phyloP scores from a whole-genome alignment of 2,888 invertebrate species.

The Acrobasis suavella region DNA sequence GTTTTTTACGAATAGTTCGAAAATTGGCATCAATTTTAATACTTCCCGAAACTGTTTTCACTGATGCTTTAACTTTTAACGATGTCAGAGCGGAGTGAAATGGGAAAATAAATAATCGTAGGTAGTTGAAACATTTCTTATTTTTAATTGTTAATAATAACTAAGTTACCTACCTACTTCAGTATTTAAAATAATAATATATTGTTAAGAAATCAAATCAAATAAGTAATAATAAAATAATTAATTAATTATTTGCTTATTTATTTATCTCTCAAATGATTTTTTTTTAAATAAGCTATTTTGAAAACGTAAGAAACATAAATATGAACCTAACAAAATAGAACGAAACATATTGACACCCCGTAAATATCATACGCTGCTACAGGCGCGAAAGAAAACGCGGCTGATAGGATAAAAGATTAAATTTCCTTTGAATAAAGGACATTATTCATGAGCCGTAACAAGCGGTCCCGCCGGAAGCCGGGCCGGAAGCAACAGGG shows the following conservation, averaged over 20 bases:
- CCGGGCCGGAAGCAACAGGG: constrained; percentile 43
- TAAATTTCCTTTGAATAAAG: constrained; percentile 45
- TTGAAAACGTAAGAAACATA: too few relatives aligned
- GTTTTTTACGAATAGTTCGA: background rate
- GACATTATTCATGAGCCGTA: constrained; percentile 53
- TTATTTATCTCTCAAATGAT: too few relatives aligned
- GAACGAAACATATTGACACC: constrained; percentile 1
- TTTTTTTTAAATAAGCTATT: too few relatives aligned
- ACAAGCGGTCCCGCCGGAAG: constrained; percentile 47
- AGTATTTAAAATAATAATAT: too few relatives aligned
- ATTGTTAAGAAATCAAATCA: too few relatives aligned
- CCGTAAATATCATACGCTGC: constrained; percentile 13
- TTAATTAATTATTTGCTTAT: too few relatives aligned
- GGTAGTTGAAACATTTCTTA: background rate
- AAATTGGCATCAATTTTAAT: constrained; percentile 6
- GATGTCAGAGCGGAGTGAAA: constrained; percentile 39
- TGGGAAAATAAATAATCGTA: background rate
- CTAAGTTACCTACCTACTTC: too few relatives aligned
- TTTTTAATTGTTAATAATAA: too few relatives aligned
- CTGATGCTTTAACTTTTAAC: constrained; percentile 48
- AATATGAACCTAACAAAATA: too few relatives aligned
- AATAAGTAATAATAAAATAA: too few relatives aligned
- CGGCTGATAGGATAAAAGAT: constrained; percentile 35
- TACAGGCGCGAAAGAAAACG: constrained; percentile 29
- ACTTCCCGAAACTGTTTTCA: background rate